Evolutionary conservation across 2,888 invertebrate genomes (phyloP), one percentile per base, ranked within the genome.

Genomic region (Drosophila ochracea): DNA sequence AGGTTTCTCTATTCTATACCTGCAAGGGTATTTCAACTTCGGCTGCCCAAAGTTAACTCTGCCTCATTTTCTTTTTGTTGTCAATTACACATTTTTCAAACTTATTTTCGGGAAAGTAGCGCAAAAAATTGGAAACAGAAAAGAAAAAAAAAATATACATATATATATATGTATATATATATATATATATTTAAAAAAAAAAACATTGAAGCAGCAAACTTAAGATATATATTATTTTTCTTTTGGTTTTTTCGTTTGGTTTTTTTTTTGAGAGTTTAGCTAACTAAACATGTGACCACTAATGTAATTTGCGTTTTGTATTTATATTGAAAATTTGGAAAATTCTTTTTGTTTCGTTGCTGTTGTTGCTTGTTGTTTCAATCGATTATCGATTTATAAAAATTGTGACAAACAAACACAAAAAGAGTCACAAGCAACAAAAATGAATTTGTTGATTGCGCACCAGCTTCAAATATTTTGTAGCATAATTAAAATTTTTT

Each of bases 231-330:
- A 33, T 37, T 35, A 16, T 35, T 19, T 54, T 61, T 57, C 37
- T 61, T 62, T 67, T 41, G 41, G 33, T 11, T 21, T 65, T 79
- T 47, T 60, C 19, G 7, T 62, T 53, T 39, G 9, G 5, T 35
- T 33, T 58, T 60, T 39, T 58, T 69, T 67, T 72, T 78, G 76
- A 78, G 69, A 79, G 79, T 79, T 84, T 83, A 82, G 76, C 78
- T 83, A 80, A 88, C 86, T 86, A 84, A 84, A 84, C 84, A 86
- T 82, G 84, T 82, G 86, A 84, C 84, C 84, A 84, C 84, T 85
- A 65, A 64, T 75, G 28, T 72, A 64, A 67, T 73, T 70, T 63
- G 43, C 62, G 59, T 68, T 47, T 66, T 53, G 52, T 53, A 54
- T 47, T 62, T 65, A 47, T 28, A 49, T 39, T 58, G 62, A 37